phyloP scores from a whole-genome alignment of 2,113 vertebrate genomes.

The Macaca nemestrina region DNA sequence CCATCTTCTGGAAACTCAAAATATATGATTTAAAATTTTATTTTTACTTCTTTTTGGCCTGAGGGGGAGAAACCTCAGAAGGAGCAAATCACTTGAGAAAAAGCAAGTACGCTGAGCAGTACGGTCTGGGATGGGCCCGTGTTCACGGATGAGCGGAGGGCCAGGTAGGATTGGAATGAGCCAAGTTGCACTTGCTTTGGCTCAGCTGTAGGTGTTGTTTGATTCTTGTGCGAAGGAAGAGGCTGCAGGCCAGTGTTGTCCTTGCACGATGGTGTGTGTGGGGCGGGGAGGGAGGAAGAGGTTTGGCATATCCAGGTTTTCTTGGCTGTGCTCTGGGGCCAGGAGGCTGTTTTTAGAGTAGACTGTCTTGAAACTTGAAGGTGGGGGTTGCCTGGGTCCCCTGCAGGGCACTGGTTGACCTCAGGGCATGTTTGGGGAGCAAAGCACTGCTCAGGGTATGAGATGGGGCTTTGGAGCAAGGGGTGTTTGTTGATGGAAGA shows the following conservation, averaged over 20 bases:
- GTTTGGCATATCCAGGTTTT: not conserved
- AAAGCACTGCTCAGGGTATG: not conserved
- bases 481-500: no score
- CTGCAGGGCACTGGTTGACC: not conserved
- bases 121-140: not conserved
- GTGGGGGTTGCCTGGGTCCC: not conserved
- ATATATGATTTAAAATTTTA: not conserved
- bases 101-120: accelerated
- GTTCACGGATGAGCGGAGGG: accelerated
- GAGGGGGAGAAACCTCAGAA: not conserved
- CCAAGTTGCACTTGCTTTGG: not conserved
- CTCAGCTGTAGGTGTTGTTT: not conserved
- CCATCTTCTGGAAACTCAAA: not conserved
- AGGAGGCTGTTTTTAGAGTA: not conserved
- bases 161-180: accelerated
- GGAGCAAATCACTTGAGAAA: not conserved
- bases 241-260: not conserved
- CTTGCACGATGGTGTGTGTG: accelerated
- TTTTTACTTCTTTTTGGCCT: not conserved
- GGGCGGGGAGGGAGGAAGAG: no score
- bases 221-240: not conserved
- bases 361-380: not conserved
- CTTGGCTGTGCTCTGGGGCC: not conserved
- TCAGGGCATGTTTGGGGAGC: not conserved
- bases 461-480: not conserved